These are phyloP conservation scores for Myotis brandtii DNA, from an alignment of 2,113 vertebrate species.

Conservation along the genomic window DNA sequence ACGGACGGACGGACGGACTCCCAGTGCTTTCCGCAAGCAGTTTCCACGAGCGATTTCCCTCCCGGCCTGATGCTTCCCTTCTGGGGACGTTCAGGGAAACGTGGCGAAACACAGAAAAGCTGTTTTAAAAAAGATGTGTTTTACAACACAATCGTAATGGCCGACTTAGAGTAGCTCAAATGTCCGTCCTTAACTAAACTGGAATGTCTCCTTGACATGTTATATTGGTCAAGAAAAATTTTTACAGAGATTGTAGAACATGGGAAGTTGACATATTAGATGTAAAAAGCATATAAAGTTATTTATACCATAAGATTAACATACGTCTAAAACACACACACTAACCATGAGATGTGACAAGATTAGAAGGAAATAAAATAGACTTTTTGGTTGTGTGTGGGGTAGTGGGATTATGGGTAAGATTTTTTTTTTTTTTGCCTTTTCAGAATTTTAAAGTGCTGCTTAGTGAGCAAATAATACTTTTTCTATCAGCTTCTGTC, in stretches of 20 bases:
- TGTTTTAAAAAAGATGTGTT: neutral
- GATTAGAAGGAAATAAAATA: neutral
- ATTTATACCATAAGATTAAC: neutral
- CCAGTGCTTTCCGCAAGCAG: no score
- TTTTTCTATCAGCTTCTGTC: neutral
- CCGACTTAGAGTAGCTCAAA: neutral
- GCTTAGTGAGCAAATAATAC: neutral
- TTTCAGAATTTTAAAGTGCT: constrained; percentile 15
- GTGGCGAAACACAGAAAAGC: neutral
- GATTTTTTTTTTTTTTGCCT: neutral
- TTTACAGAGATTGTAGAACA: neutral
- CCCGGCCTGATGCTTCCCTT: neutral
- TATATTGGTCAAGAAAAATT: neutral
- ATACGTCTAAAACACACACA: neutral
- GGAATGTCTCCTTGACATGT: neutral
- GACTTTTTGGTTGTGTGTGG: neutral
- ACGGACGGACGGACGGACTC: no score
- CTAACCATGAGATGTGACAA: neutral
- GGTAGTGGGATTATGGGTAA: neutral
- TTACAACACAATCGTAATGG: no score
- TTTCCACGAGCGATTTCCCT: neutral
- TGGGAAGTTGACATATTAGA: neutral
- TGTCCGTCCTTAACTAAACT: neutral
- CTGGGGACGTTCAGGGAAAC: neutral
- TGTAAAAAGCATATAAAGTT: neutral